Evolutionary conservation across 1,140 invertebrate species (phyloP).

Genomic region (Drosophila kohkoa): DNA sequence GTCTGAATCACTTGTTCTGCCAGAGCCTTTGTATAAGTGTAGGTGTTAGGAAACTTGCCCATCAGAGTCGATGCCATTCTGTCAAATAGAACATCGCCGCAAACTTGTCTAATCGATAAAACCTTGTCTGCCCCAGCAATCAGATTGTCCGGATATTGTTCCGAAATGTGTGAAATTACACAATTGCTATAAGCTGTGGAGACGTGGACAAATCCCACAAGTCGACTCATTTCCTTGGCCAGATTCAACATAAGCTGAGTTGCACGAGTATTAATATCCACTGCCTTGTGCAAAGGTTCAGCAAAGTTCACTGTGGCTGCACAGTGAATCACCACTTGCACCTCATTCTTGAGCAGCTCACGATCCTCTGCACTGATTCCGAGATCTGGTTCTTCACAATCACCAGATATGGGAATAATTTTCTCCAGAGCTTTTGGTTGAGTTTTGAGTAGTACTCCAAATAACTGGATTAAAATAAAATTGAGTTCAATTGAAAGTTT

Average conservation of each 20-base stretch:
- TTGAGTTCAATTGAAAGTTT: background rate
- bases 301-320: constrained; percentile 94
- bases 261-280: constrained; percentile 87
- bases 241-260: constrained; percentile 86
- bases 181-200: constrained; percentile 91
- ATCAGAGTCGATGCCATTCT: constrained; percentile 88
- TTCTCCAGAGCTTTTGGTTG: constrained; percentile 42
- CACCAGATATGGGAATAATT: constrained; percentile 86
- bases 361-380: constrained; percentile 88
- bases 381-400: constrained; percentile 87
- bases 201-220: constrained; percentile 89
- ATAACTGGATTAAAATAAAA: constrained; percentile 28
- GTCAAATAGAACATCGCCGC: constrained; percentile 87
- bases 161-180: constrained; percentile 86
- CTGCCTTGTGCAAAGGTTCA: constrained; percentile 89
- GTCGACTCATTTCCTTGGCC: constrained; percentile 87
- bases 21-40: constrained; percentile 92
- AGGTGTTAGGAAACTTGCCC: constrained; percentile 92
- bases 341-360: constrained; percentile 68
- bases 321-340: constrained; percentile 92
- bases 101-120: constrained; percentile 84
- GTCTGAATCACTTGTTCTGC: constrained; percentile 90
- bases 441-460: constrained; percentile 29
- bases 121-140: constrained; percentile 88
- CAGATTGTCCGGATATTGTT: constrained; percentile 88